phyloP scores from a whole-genome alignment of 2,797 vertebrate genomes.

The Pantherophis vulpinus region DNA sequence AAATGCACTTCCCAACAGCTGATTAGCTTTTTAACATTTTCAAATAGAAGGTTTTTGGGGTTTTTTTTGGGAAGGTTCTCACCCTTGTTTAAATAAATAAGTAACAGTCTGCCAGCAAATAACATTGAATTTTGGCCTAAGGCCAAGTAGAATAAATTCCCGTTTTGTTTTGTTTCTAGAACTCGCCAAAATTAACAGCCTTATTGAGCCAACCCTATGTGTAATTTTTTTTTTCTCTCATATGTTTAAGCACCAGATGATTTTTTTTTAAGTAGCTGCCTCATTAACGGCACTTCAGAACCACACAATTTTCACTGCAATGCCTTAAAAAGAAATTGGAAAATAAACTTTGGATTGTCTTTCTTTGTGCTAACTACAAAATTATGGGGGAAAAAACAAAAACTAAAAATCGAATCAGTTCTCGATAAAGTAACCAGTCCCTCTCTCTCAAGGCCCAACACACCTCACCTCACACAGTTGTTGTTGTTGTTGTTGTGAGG shows the following conservation, averaged over 20 bases:
- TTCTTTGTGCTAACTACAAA: background rate
- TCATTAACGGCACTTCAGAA: background rate
- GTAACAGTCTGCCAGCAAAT: slow-evolving; percentile 48
- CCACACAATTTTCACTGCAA: background rate
- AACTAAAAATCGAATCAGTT: background rate
- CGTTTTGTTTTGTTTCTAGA: slow-evolving; percentile 55
- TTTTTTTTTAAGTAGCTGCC: background rate
- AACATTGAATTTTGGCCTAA: slow-evolving; percentile 55
- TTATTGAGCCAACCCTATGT: background rate
- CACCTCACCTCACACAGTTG: background rate
- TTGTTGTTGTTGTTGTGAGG: background rate
- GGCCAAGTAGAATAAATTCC: slow-evolving; percentile 58
- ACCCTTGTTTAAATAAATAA: slow-evolving; percentile 63
- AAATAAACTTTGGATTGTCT: background rate
- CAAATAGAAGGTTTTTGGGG: slow-evolving; percentile 14
- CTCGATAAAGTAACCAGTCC: background rate
- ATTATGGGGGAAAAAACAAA: too few relatives aligned
- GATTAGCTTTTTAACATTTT: slow-evolving; percentile 52
- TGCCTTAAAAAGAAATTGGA: background rate
- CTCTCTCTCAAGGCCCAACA: too few relatives aligned
- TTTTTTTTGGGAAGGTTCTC: slow-evolving; percentile 41
- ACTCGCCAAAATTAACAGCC: slow-evolving; percentile 47
- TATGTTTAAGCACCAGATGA: background rate
- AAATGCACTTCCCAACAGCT: background rate
- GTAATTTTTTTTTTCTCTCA: background rate